Evolutionary conservation across 2,113 vertebrate species (phyloP), one percentile per base, ranked within the genome.

Genomic region (Callipepla squamata): DNA sequence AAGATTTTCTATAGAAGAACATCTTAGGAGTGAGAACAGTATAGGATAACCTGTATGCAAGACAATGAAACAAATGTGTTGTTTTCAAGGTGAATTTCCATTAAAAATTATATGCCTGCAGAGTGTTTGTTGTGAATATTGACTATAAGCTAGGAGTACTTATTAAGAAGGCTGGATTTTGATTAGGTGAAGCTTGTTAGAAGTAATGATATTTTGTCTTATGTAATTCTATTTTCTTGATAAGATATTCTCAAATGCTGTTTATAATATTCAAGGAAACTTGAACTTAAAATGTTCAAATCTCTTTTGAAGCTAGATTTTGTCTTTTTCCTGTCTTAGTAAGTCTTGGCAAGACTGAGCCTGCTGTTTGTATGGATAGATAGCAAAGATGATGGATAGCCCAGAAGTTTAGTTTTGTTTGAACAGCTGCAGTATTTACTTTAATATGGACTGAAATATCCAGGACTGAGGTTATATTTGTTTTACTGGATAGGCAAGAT

Each of bases 371-470:
- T 72, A 18, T 55, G 63, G 44, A 84, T 20, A 75, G 90, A 87
- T 65, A 88, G 70, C 51, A 75, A 66, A 93, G 66, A 61, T 86
- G 80, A 95, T 86, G 40, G 83, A 92, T 72, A 84, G 53, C 48
- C 23, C 23, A 70, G 1, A 95, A 93, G 87, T 91, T 92, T 82
- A 82, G 72, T 70, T 93, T 87, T 87, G 81, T 96, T 94, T 93
- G 79, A 89, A 93, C 91, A 89, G 87, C 94, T 95, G 92, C 18
- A 91, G 68, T 73, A 44, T 91, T 85, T 82, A 73, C 93, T 89
- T 82, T 74, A 89, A 75, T 70, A 63, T 12, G 59, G 68, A 55
- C 57, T 85, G 67, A 89, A 91, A 91, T 89, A 82, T 62, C 59
- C 10, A 4, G 63, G 85, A 61, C 50, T 80, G n/a, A 38, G 34